Percentiles rank a stretch among this genome's conserved stretches.
phyloP scores from a whole-genome alignment of 2,888 invertebrate genomes.

The Polymixis flavicincta region DNA sequence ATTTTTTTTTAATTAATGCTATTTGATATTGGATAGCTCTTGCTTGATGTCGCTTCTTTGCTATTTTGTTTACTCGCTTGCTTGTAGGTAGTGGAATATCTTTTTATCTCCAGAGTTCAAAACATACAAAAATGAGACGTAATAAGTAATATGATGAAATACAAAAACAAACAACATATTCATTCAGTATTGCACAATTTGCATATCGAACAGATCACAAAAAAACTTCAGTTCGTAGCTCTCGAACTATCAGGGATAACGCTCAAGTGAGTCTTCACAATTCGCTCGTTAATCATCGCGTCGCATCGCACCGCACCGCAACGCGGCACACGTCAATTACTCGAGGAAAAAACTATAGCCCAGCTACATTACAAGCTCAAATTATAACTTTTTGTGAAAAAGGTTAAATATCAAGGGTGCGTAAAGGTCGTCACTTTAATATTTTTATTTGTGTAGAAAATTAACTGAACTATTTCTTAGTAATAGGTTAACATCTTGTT shows the following conservation, averaged over 20 bases:
- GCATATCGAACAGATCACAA: background rate
- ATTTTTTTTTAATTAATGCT: background rate
- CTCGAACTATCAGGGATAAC: conserved; percentile 36
- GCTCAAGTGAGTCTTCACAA: conserved; percentile 56
- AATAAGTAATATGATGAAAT: background rate
- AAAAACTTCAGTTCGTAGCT: conserved; percentile 10
- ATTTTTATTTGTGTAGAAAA: background rate
- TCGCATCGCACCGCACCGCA: conserved; percentile 30
- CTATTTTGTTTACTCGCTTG: background rate
- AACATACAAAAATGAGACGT: too few species aligned
- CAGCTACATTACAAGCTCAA: conserved; percentile 8
- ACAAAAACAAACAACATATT: too few species aligned
- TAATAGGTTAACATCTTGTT: background rate
- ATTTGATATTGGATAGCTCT: background rate
- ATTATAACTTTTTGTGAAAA: conserved; percentile 32
- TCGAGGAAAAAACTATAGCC: conserved; percentile 21
- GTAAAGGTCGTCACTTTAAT: conserved; percentile 12
- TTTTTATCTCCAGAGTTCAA: background rate
- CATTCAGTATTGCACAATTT: background rate
- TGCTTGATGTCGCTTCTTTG: background rate
- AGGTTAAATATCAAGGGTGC: background rate
- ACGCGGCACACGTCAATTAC: conserved; percentile 36
- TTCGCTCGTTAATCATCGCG: conserved; percentile 59
- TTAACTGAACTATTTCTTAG: background rate
- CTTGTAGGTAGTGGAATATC: background rate